Base-by-base conservation (phyloP, 2,888 invertebrate genomes). In the Erebia aethiops region DNA sequence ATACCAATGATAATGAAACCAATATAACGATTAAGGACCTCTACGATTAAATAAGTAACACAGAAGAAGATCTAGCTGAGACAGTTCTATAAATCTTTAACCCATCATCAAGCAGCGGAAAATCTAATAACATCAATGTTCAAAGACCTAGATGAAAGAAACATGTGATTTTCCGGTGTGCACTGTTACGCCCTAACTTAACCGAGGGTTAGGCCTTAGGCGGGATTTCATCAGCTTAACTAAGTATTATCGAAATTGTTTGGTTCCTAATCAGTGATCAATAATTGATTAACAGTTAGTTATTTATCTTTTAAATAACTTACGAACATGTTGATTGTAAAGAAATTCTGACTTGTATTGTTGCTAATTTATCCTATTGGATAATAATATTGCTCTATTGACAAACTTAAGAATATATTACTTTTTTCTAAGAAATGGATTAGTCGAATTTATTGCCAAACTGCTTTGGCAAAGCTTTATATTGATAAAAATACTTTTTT, bases 131-230 rank as follows among this genome's bases (percentile, higher is more conserved):
- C 5, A 41, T 64, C 54, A 18, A 52, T 8, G 54, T 54, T 54
- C 21, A 64, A 54, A 57, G 52, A 41, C 54, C 11, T 54, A 64
- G 52, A 64, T 54, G 16, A 56, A 66, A 66, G 35, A 56, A 66
- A 18, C 65, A 66, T 43, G 65, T 21, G 18, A 46, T 62, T 46
- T 62, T 46, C 61, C 46, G 61, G 61, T 62, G 8, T 49, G 18
- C 2, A 16, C 21, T 5, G 46, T 62, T 21, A 46, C 61, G 13
- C 61, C 61, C 61, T 21, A 16, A 46, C 21, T 18, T 61, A 62
- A 62, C 49, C 46, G 61, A 43, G 21, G 21, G 21, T 46, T 21
- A 46, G 18, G 61, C 18, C 13, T 9, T 21, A 46, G 13, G 61
- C 18, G 43, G 21, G 21, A 46, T 46, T 62, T 62, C 18, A 21